phyloP scores from a whole-genome alignment of 2,888 invertebrate genomes.

The Eristalinus aeneus region DNA sequence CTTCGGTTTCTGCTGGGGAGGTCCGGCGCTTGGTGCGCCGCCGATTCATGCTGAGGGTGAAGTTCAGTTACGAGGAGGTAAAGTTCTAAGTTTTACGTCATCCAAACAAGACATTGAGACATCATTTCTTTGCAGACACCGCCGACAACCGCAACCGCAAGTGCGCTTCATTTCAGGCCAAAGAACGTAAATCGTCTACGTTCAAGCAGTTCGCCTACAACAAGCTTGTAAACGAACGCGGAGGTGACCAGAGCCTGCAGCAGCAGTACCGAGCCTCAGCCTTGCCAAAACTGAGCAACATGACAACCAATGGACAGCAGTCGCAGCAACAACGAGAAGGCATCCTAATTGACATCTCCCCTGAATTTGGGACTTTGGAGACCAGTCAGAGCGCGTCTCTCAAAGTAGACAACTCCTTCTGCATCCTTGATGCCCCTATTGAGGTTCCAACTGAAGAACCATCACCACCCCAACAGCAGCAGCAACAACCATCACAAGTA shows the following conservation, averaged over 20 bases:
- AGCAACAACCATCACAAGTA: slow-evolving; percentile 71
- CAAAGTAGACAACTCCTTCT: slow-evolving; percentile 79
- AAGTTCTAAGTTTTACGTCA: too few relatives aligned
- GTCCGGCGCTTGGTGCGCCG: slow-evolving; percentile 90
- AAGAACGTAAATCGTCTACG: slow-evolving; percentile 78
- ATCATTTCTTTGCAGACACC: not conserved
- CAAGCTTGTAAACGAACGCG: slow-evolving; percentile 88
- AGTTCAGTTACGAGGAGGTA: slow-evolving; percentile 74
- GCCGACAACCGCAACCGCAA: slow-evolving; percentile 79
- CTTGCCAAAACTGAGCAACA: slow-evolving; percentile 48
- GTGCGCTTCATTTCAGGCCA: slow-evolving; percentile 78
- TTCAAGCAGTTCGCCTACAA: slow-evolving; percentile 91
- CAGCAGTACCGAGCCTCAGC: slow-evolving; percentile 72
- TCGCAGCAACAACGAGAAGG: slow-evolving; percentile 82
- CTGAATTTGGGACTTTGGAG: slow-evolving; percentile 80
- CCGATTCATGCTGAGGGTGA: slow-evolving; percentile 81
- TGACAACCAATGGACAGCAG: slow-evolving; percentile 69
- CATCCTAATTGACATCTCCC: slow-evolving; percentile 88
- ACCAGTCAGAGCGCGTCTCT: slow-evolving; percentile 74
- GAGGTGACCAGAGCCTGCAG: slow-evolving; percentile 73
- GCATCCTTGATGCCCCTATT: slow-evolving; percentile 88
- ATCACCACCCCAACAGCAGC: slow-evolving; percentile 53
- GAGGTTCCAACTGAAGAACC: slow-evolving; percentile 83
- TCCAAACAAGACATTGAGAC: too few relatives aligned
- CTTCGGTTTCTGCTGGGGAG: slow-evolving; percentile 92